phyloP scores from a whole-genome alignment of 2,113 vertebrate genomes.

The Chlamydotis undulata region DNA sequence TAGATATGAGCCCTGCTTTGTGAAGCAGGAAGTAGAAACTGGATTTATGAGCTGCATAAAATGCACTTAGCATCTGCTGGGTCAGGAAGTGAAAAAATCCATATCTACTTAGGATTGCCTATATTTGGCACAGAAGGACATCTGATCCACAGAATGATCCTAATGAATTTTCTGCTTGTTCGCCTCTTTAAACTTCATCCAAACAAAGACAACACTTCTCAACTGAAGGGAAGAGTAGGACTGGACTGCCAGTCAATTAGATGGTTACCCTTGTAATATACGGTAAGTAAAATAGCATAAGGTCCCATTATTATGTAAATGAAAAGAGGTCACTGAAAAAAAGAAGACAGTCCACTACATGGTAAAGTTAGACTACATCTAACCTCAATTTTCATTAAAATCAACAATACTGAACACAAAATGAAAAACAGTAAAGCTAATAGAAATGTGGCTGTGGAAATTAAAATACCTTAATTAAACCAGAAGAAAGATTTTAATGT shows the following conservation, averaged over 20 bases:
- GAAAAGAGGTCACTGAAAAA: background rate
- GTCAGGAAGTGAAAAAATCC: conserved; percentile 44
- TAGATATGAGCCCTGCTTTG: conserved; percentile 23
- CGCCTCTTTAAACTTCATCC: background rate
- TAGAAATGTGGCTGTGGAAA: background rate
- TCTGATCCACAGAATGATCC: conserved; percentile 12
- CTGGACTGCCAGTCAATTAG: background rate
- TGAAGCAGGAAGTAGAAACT: conserved; percentile 33
- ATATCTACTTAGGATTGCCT: background rate
- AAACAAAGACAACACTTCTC: background rate
- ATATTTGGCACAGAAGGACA: conserved; percentile 39
- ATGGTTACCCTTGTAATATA: background rate
- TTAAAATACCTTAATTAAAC: background rate
- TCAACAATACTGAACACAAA: background rate
- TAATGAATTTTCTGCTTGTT: conserved; percentile 26
- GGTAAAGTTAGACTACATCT: background rate
- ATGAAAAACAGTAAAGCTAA: background rate
- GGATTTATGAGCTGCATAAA: conserved; percentile 56
- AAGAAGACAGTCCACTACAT: background rate
- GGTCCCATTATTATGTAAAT: background rate
- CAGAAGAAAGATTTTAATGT: background rate
- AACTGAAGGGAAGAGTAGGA: background rate
- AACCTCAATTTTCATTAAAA: background rate
- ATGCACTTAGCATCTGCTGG: conserved; percentile 35
- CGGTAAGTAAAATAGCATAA: background rate